These are phyloP conservation scores for Noctua janthina DNA, from an alignment of 2,888 invertebrate species.

Conservation along the genomic window DNA sequence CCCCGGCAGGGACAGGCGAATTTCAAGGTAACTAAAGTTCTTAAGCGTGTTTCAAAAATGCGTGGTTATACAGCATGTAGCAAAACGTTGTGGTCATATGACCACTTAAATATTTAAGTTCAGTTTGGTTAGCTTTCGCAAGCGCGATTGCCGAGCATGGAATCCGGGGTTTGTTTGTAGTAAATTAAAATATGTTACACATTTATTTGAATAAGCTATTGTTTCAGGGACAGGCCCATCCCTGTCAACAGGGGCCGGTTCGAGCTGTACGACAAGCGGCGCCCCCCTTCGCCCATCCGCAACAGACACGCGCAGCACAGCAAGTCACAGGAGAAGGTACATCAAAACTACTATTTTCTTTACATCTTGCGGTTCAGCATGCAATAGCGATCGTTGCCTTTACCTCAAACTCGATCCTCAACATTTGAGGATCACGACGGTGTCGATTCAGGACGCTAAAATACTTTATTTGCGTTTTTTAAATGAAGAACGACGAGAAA, in stretches of 20 bases:
- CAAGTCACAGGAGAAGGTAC: constrained; percentile 46
- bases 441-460: neutral
- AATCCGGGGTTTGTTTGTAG: neutral
- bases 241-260: constrained; percentile 65
- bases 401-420: neutral
- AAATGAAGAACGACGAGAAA: neutral
- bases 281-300: constrained; percentile 56
- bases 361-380: neutral
- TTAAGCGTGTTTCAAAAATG: neutral
- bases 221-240: constrained; percentile 40
- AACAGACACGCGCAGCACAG: constrained; percentile 40
- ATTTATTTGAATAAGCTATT: neutral
- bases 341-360: neutral
- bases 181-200: neutral
- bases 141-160: neutral
- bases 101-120: neutral
- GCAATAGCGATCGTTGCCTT: neutral
- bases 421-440: neutral
- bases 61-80: neutral
- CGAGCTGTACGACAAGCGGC: constrained; percentile 71
- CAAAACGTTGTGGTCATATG: neutral
- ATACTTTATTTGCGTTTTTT: neutral
- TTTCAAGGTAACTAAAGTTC: constrained; percentile 16
- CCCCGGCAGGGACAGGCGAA: neutral
- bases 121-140: neutral